A percentile compares a stretch with the other conserved stretches of the same genome.
Conservation (phyloP, 2,888 invertebrate species). For the Plebejus argus region DNA sequence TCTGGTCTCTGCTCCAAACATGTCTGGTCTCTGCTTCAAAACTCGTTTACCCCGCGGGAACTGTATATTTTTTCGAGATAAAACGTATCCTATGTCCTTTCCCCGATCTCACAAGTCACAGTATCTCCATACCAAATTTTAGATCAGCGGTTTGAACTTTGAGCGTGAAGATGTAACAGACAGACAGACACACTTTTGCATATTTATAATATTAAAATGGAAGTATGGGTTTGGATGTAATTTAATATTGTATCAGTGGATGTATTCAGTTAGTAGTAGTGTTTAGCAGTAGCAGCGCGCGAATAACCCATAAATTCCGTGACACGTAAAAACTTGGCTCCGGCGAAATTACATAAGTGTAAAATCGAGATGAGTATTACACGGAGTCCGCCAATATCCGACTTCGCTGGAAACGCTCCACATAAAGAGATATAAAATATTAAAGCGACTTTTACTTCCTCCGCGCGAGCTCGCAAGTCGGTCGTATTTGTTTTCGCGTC, state of each 20-base stretch:
- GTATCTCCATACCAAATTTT: too few relatives aligned
- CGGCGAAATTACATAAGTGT: neutral
- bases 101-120: too few relatives aligned
- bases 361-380: neutral
- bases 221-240: neutral
- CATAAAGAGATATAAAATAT: constrained; percentile 5
- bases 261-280: neutral
- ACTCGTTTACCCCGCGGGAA: too few relatives aligned
- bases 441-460: constrained; percentile 19
- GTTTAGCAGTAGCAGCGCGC: neutral
- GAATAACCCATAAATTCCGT: neutral
- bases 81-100: too few relatives aligned
- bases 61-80: too few relatives aligned
- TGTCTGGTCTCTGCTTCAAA: too few relatives aligned
- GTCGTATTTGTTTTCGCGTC: constrained; percentile 45
- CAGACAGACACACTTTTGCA: neutral
- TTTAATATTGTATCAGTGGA: neutral
- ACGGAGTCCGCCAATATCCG: neutral
- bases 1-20: too few relatives aligned
- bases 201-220: too few relatives aligned
- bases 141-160: too few relatives aligned
- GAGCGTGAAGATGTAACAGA: too few relatives aligned
- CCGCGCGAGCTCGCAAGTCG: neutral
- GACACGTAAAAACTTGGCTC: neutral
- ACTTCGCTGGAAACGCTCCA: neutral